Percentiles rank a stretch among this genome's conserved stretches.
Evolutionary conservation across 2,888 invertebrate genomes (phyloP).

Genomic region (Melanostoma mellinum): DNA sequence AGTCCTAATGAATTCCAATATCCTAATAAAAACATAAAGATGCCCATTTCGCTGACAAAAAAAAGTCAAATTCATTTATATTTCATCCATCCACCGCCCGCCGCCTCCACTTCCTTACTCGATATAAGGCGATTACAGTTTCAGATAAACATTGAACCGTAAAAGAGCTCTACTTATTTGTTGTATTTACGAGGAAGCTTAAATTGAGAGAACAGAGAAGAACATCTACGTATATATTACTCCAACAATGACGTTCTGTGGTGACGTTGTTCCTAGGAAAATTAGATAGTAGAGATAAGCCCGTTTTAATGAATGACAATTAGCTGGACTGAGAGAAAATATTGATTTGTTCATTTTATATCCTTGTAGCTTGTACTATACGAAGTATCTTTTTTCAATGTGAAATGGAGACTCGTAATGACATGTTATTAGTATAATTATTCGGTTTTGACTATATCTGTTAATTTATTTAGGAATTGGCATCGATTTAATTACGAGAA

Average conservation of each 20-base stretch:
- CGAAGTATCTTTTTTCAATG: not conserved
- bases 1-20: conserved; percentile 11
- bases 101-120: not conserved
- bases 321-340: conserved; percentile 11
- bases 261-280: not conserved
- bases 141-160: conserved; percentile 51
- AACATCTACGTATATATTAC: not conserved
- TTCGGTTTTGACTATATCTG: conserved; percentile 13
- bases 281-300: conserved; percentile 12
- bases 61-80: not conserved
- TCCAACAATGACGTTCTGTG: not conserved
- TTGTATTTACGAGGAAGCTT: conserved; percentile 29
- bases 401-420: conserved; percentile 20
- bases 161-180: conserved; percentile 40
- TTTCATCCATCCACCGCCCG: too few species aligned
- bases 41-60: not conserved
- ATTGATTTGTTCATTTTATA: conserved; percentile 18
- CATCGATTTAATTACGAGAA: conserved; percentile 49
- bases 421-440: conserved; percentile 48
- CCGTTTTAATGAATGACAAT: conserved; percentile 44
- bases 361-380: not conserved
- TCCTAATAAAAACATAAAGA: conserved; percentile 5
- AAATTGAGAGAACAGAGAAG: not conserved
- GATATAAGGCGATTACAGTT: conserved; percentile 46
- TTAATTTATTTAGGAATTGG: conserved; percentile 42